Base-by-base conservation (phyloP, 2,888 invertebrate species). In the Osmoderma eremita region DNA sequence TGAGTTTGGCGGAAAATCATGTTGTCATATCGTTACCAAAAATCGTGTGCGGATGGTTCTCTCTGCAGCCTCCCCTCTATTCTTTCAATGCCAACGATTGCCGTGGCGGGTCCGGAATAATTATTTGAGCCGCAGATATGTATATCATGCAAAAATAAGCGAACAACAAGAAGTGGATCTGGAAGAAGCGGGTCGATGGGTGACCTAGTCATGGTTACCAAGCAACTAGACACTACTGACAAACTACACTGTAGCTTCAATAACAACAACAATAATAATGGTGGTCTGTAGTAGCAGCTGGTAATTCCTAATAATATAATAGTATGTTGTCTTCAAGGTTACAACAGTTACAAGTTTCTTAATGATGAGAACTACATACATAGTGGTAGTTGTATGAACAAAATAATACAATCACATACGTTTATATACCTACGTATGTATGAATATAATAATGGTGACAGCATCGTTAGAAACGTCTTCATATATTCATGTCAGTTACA, bases 1-100 rank as follows among this genome's bases (percentile, higher is more conserved):
- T 58, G 71, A 67, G 65, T 65, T 65, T 58, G 56, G 56, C 56
- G 50, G 48, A 49, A 65, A 61, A 66, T 45, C 13, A 45, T 48
- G 58, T 61, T 45, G 58, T 45, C 42, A 45, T 61, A 61, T 61
- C 42, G 45, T 61, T 61, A 61, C 58, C 58, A 42, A 61, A 61
- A 61, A 45, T 61, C 45, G 58, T 45, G 58, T 58, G 45, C n/a
- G 24, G 45, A 58, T 58, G 58, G 15, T 41, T 61, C 58, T 45
- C 24, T 45, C 20, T 45, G 18, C 17, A 45, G 13, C 17, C 20
- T 61, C 45, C 45, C 45, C 45, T 61, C 45, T 30, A 17, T 45
- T 41, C 30, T 58, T 45, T 58, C 58, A 42, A 58, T 58, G 42
- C 58, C 42, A 45, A 22, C 45, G 45, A 22, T 22, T 58, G 15